Evolutionary conservation across 2,797 vertebrate genomes (phyloP).

Genomic region (Serranus cabrilla): DNA sequence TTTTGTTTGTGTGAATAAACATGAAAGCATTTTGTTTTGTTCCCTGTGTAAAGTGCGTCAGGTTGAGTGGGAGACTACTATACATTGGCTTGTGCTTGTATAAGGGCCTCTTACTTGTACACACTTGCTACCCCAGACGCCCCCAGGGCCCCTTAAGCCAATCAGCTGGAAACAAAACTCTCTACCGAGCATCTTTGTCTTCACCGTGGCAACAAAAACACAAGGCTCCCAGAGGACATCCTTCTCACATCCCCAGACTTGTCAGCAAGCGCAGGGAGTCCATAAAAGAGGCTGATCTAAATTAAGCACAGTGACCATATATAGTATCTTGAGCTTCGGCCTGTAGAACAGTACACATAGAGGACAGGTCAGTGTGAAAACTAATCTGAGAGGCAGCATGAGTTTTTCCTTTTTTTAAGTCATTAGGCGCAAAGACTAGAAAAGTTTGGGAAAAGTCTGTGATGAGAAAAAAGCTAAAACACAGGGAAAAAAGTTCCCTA

Average conservation of each 20-base stretch:
- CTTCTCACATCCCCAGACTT: slow-evolving; percentile 32
- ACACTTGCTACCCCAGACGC: slow-evolving; percentile 36
- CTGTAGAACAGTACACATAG: slow-evolving; percentile 32
- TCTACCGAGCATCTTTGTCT: slow-evolving; percentile 41
- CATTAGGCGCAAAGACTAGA: neutral
- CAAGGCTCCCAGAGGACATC: slow-evolving; percentile 24
- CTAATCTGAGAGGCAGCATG: slow-evolving; percentile 11
- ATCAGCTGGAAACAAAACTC: slow-evolving; percentile 51
- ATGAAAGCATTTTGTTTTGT: slow-evolving; percentile 29
- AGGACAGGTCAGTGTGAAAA: slow-evolving; percentile 32
- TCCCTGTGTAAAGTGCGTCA: slow-evolving; percentile 12
- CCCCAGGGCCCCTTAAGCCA: slow-evolving; percentile 51
- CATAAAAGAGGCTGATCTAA: slow-evolving; percentile 53
- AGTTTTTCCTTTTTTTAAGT: slow-evolving; percentile 11
- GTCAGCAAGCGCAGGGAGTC: slow-evolving; percentile 34
- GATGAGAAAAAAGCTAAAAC: slow-evolving; percentile 8
- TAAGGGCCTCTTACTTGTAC: slow-evolving; percentile 23
- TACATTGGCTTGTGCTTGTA: neutral
- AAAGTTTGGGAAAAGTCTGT: neutral
- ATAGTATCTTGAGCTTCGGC: slow-evolving; percentile 33
- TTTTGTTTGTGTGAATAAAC: slow-evolving; percentile 40
- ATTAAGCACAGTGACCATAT: slow-evolving; percentile 37
- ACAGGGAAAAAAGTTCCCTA: slow-evolving; percentile 1
- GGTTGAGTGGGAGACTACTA: slow-evolving; percentile 13
- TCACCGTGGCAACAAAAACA: slow-evolving; percentile 43